phyloP scores from a whole-genome alignment of 2,888 invertebrate species.

The Rotaria socialis region DNA sequence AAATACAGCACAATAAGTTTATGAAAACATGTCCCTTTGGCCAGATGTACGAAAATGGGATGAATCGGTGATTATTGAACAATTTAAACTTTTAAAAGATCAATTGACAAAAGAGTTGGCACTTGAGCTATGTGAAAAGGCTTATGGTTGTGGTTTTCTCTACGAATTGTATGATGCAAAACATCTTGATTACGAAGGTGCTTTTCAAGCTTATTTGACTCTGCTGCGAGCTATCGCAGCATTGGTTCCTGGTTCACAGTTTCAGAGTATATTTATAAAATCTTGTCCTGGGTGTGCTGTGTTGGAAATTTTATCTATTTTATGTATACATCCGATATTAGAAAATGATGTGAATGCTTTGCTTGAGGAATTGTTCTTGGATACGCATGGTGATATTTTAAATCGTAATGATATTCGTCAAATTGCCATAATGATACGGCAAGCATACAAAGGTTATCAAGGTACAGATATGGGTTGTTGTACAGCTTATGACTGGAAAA shows the following conservation, averaged over 20 bases:
- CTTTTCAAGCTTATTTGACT: background rate
- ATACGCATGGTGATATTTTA: no score
- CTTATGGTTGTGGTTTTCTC: background rate
- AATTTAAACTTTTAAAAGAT: no score
- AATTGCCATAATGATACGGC: background rate
- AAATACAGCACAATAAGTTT: no score
- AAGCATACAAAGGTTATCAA: background rate
- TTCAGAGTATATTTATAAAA: background rate
- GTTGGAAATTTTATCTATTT: background rate
- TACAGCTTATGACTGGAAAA: background rate
- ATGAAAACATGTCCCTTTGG: no score
- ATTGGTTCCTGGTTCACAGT: background rate
- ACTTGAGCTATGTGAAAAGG: no score
- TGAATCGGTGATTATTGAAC: no score
- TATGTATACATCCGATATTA: background rate
- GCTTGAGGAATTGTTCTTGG: background rate
- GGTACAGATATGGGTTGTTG: background rate
- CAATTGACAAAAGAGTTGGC: no score
- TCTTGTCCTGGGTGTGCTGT: background rate
- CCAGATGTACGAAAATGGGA: no score
- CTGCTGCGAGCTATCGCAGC: background rate
- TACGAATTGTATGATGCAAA: background rate
- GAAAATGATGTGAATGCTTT: background rate
- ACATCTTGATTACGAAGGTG: background rate
- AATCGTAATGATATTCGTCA: background rate